Evolutionary conservation across 64 coral and sea anemone genomes (phyloP).

Genomic region (Montipora capricornis): DNA sequence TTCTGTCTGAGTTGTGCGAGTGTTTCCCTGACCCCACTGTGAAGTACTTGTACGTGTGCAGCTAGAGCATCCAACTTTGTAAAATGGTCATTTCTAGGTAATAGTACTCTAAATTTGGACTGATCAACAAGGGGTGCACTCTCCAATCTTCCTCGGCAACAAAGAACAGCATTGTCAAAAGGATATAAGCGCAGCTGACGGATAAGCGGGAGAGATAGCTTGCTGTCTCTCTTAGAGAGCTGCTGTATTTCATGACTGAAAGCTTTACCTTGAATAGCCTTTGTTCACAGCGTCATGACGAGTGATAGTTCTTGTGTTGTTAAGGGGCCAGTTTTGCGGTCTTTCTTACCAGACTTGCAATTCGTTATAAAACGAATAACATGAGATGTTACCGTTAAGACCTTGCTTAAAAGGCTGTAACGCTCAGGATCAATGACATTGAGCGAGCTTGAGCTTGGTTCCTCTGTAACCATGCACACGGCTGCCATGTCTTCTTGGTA

Average conservation of each 20-base stretch:
- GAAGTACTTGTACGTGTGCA: not conserved
- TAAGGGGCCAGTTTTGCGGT: not conserved
- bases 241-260: not conserved
- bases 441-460: too few relatives aligned
- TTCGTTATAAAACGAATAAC: not conserved
- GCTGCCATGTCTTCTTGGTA: too few relatives aligned
- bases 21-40: not conserved
- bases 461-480: too few relatives aligned
- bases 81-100: not conserved
- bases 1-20: not conserved
- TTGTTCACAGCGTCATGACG: not conserved
- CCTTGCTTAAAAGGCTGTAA: not conserved
- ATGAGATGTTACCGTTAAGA: not conserved
- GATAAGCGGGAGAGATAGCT: not conserved
- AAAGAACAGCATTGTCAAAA: not conserved
- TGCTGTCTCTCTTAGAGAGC: not conserved
- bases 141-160: not conserved
- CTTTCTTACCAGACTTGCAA: not conserved
- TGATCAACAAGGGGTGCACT: not conserved
- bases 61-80: not conserved
- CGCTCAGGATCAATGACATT: too few relatives aligned
- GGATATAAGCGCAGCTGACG: not conserved
- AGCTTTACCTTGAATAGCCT: not conserved
- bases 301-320: too few relatives aligned
- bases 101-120: not conserved